Percentiles rank a stretch among this genome's conserved stretches.
Conservation (phyloP, 2,797 vertebrate species). For the Atherinosoma microstoma region DNA sequence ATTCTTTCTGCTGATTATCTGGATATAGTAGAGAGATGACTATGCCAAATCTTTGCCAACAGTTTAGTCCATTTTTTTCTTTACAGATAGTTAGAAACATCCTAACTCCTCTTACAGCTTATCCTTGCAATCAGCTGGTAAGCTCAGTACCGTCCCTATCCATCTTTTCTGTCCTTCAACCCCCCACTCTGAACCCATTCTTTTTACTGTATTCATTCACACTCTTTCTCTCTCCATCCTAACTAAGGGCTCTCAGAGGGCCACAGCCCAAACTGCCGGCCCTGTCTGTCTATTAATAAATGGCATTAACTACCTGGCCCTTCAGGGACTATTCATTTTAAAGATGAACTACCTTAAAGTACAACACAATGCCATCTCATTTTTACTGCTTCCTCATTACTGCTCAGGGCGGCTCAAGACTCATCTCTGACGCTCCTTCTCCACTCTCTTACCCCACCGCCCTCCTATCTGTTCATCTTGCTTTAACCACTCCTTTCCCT, state of each 20-base stretch:
- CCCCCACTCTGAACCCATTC: conserved; percentile 29
- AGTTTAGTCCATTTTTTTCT: conserved; percentile 61
- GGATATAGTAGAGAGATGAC: conserved; percentile 37
- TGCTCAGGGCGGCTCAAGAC: conserved; percentile 77
- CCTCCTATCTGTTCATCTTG: conserved; percentile 60
- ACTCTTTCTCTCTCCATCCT: conserved; percentile 73
- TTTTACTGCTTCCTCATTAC: conserved; percentile 86
- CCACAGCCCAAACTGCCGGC: conserved; percentile 80
- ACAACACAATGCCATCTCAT: conserved; percentile 85
- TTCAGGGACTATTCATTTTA: conserved; percentile 87
- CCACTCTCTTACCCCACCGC: conserved; percentile 49
- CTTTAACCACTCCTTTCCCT: conserved; percentile 50
- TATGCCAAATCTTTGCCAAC: conserved; percentile 57
- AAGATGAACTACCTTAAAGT: conserved; percentile 89
- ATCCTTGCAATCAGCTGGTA: conserved; percentile 65
- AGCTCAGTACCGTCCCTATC: conserved; percentile 38
- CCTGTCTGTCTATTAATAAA: conserved; percentile 89
- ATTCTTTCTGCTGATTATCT: conserved; percentile 44
- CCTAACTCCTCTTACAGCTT: conserved; percentile 35
- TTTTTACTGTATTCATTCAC: conserved; percentile 68
- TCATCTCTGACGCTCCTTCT: conserved; percentile 69
- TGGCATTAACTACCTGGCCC: conserved; percentile 88
- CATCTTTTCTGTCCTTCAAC: conserved; percentile 46
- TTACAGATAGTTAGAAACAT: conserved; percentile 62
- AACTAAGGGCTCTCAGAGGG: conserved; percentile 86